These are phyloP conservation scores for Alectura lathami DNA, from an alignment of 2,113 vertebrate species.

Conservation along the genomic window DNA sequence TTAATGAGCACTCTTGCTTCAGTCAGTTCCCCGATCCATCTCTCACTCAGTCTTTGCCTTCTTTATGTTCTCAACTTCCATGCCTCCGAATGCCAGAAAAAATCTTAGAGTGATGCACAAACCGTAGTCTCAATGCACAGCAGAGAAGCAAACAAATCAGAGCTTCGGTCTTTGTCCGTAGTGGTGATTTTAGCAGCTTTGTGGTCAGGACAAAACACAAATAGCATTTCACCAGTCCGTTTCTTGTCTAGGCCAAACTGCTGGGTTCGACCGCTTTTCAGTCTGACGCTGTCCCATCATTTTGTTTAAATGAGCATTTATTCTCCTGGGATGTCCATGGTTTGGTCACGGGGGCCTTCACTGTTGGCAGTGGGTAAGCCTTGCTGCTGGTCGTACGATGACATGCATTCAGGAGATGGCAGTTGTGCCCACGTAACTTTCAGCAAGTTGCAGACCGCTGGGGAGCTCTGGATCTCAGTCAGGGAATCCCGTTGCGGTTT, in stretches of 20 bases:
- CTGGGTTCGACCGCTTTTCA: neutral
- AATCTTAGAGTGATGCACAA: neutral
- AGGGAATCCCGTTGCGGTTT: neutral
- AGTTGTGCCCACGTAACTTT: neutral
- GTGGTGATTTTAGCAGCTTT: neutral
- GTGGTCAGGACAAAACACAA: neutral
- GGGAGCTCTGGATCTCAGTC: neutral
- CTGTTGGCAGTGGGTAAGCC: neutral
- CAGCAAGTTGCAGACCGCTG: neutral
- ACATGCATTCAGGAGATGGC: neutral
- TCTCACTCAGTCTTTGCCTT: neutral
- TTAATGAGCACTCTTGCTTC: neutral
- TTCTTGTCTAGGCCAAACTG: neutral
- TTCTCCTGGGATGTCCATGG: neutral
- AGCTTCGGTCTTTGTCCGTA: neutral
- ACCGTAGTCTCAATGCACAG: neutral
- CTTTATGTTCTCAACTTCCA: neutral
- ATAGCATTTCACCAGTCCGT: fast-evolving
- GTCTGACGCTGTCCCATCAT: neutral
- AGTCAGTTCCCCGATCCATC: neutral
- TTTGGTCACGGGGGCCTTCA: neutral
- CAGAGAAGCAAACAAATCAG: neutral
- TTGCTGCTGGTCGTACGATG: neutral
- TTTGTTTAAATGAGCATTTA: neutral
- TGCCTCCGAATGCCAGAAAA: neutral